Evolutionary conservation across 64 coral and sea anemone species (phyloP).

Genomic region (Pachyseris speciosa): DNA sequence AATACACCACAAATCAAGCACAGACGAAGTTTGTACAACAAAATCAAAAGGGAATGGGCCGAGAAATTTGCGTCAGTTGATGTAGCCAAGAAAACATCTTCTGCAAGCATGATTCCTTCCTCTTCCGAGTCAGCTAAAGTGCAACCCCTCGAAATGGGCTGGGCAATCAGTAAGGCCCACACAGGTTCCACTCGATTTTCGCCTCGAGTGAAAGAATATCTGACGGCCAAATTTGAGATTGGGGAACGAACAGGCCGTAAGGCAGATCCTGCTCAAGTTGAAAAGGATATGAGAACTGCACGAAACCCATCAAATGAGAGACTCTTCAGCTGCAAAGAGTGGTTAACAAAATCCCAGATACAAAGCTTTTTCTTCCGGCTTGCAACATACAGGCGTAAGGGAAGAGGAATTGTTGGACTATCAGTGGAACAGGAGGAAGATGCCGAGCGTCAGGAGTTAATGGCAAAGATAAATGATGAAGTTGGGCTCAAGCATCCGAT

Average conservation of each 20-base stretch:
- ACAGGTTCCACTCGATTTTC: constrained; percentile 39
- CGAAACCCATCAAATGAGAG: constrained; percentile 44
- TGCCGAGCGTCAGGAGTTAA: constrained; percentile 23
- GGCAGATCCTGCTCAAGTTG: constrained; percentile 57
- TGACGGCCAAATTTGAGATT: constrained; percentile 28
- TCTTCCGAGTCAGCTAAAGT: not conserved
- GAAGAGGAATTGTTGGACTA: not conserved
- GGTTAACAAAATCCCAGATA: constrained; percentile 50
- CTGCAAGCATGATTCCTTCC: not conserved
- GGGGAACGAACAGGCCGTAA: constrained; percentile 65
- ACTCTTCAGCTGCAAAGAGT: constrained; percentile 14
- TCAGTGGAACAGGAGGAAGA: constrained; percentile 47
- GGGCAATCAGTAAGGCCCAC: constrained; percentile 19
- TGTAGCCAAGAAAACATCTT: constrained; percentile 2
- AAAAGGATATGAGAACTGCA: constrained; percentile 56
- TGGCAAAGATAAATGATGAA: constrained; percentile 12
- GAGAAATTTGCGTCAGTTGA: constrained; percentile 57
- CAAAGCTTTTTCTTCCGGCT: constrained; percentile 49
- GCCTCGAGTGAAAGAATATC: constrained; percentile 3
- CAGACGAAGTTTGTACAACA: not conserved
- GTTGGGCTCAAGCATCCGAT: constrained; percentile 66
- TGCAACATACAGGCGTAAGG: constrained; percentile 23
- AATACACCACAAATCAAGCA: constrained; percentile 15
- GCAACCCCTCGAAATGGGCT: constrained; percentile 37
- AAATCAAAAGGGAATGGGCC: constrained; percentile 32